phyloP scores from a whole-genome alignment of 2,113 vertebrate species.

The Tyto alba region DNA sequence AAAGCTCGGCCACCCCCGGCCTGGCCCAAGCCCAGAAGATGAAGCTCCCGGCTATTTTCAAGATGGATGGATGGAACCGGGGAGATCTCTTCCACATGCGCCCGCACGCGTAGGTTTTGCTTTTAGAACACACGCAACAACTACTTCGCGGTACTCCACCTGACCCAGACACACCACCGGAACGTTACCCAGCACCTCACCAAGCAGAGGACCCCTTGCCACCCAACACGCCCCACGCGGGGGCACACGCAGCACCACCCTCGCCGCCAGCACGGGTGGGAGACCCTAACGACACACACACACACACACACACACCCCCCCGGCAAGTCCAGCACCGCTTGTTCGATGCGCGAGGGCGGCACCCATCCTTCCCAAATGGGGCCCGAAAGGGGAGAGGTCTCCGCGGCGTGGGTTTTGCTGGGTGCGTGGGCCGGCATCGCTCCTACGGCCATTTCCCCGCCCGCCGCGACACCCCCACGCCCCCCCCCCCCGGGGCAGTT shows the following conservation, averaged over 20 bases:
- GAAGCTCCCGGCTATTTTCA: not conserved
- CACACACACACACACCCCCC: no score
- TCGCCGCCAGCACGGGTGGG: no score
- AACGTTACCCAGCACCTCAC: rapidly evolving
- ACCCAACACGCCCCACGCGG: rapidly evolving
- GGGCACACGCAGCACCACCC: rapidly evolving
- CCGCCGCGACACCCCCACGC: rapidly evolving
- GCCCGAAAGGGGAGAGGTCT: rapidly evolving
- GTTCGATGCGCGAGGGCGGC: not conserved
- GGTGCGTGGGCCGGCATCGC: not conserved
- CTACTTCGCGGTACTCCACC: not conserved
- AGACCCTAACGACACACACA: no score
- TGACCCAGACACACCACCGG: not conserved
- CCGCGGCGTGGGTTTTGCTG: rapidly evolving
- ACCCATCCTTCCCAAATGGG: no score
- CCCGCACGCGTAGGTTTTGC: rapidly evolving
- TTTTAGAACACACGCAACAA: not conserved
- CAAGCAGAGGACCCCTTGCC: not conserved
- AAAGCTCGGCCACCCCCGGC: not conserved
- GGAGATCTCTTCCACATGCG: rapidly evolving
- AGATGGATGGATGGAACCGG: not conserved
- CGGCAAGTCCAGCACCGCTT: no score
- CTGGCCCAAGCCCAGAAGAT: not conserved
- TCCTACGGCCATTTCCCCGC: not conserved
- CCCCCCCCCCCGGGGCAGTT: no score